These are phyloP conservation scores for Macrobrachium rosenbergii DNA, from an alignment of 1,140 invertebrate species.

Conservation along the genomic window DNA sequence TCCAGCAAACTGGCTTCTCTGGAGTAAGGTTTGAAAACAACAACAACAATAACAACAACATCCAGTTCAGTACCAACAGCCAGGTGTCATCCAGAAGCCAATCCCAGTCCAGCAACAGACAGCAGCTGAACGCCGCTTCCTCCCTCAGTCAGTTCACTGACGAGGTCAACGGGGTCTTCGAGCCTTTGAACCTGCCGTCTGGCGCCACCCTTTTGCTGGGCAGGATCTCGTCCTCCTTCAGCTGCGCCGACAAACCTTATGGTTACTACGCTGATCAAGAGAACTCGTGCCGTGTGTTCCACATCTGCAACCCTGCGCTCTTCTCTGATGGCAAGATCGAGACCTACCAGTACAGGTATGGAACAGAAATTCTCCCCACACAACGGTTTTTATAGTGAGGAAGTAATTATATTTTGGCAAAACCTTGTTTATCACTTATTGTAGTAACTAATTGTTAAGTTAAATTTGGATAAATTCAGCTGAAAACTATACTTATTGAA, in stretches of 20 bases:
- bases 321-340: not conserved
- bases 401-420: not conserved
- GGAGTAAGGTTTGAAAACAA: no score
- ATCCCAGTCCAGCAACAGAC: no score
- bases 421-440: no score
- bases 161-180: no score
- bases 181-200: slow-evolving; percentile 21
- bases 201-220: slow-evolving; percentile 31
- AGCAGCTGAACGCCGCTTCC: no score
- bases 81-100: not conserved
- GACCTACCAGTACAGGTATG: slow-evolving; percentile 42
- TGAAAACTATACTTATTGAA: no score
- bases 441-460: not conserved
- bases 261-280: slow-evolving; percentile 89
- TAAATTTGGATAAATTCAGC: no score
- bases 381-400: not conserved
- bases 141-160: no score
- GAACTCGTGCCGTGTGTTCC: slow-evolving; percentile 86
- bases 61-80: not conserved
- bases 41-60: no score
- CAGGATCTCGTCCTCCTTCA: slow-evolving; percentile 74
- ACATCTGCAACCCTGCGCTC: no score
- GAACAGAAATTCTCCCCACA: not conserved
- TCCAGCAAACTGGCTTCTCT: no score
- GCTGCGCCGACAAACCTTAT: slow-evolving; percentile 81